Conservation (phyloP, 2,888 invertebrate species). For the Toxonevra muliebris region DNA sequence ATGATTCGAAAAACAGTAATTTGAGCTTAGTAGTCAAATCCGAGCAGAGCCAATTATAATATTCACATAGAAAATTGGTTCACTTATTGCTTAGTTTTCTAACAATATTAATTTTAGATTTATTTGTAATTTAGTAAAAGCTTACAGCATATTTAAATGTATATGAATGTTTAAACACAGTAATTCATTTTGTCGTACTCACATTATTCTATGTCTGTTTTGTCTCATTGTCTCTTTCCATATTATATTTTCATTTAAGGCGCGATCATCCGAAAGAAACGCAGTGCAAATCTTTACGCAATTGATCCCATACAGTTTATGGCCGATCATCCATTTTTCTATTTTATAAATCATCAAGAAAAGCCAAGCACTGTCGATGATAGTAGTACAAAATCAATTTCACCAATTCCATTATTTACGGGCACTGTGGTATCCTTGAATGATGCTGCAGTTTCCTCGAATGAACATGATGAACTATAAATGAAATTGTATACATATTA, state of each 20-base stretch:
- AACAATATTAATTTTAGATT: too few species aligned
- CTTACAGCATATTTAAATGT: constrained; percentile 4
- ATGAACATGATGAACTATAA: constrained; percentile 16
- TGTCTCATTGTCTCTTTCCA: constrained; percentile 9
- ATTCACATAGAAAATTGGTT: too few species aligned
- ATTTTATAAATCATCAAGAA: constrained; percentile 42
- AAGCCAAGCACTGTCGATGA: constrained; percentile 16
- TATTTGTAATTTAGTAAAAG: too few species aligned
- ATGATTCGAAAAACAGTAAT: too few species aligned
- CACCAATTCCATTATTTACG: constrained; percentile 44
- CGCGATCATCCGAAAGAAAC: constrained; percentile 66
- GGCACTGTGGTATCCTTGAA: constrained; percentile 33
- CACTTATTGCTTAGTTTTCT: too few species aligned
- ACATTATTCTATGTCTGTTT: neutral
- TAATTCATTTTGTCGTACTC: constrained; percentile 12
- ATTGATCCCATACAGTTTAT: constrained; percentile 45
- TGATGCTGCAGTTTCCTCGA: neutral
- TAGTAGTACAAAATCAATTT: constrained; percentile 3
- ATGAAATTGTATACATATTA: too few species aligned
- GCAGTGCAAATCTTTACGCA: constrained; percentile 37
- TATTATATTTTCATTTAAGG: constrained; percentile 38
- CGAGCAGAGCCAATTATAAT: too few species aligned
- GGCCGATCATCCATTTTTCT: constrained; percentile 58
- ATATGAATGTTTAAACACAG: constrained; percentile 13
- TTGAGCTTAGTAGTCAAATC: too few species aligned